Percentiles rank a stretch among this genome's conserved stretches.
Evolutionary conservation across 2,888 invertebrate genomes (phyloP).

Genomic region (Monochamus alternatus): DNA sequence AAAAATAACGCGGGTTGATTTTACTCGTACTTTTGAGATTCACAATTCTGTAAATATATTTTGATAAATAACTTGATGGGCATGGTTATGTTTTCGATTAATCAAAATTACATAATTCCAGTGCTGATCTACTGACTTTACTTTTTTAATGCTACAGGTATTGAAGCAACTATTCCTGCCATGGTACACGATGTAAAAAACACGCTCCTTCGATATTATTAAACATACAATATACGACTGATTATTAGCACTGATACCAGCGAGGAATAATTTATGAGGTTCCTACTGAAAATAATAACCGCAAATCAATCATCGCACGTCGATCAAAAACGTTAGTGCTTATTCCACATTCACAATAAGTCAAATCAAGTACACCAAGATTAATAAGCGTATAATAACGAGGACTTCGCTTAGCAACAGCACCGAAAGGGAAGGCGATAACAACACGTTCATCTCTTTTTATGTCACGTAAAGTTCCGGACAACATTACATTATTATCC

Average conservation of each 20-base stretch:
- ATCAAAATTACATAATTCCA: neutral
- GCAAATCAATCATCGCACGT: constrained; percentile 23
- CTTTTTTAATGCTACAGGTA: too few species aligned
- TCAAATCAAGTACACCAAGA: constrained; percentile 9
- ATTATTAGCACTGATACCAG: constrained; percentile 5
- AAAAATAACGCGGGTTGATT: too few species aligned
- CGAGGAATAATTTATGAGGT: constrained; percentile 20
- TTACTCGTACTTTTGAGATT: too few species aligned
- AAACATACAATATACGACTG: constrained; percentile 4
- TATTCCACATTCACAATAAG: constrained; percentile 16
- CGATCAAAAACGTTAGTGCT: constrained; percentile 11
- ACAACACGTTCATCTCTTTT: neutral
- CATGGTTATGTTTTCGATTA: too few species aligned
- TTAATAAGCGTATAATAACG: constrained; percentile 10
- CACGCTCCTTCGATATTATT: neutral
- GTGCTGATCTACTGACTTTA: too few species aligned
- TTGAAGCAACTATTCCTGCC: too few species aligned
- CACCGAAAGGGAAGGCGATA: neutral
- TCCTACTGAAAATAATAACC: constrained; percentile 21
- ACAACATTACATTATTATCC: neutral
- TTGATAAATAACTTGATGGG: too few species aligned
- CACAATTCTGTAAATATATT: too few species aligned
- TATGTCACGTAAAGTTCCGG: neutral
- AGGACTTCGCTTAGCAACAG: constrained; percentile 15
- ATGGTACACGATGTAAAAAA: neutral